phyloP scores from a whole-genome alignment of 2,888 invertebrate species.

The Deilephila elpenor region DNA sequence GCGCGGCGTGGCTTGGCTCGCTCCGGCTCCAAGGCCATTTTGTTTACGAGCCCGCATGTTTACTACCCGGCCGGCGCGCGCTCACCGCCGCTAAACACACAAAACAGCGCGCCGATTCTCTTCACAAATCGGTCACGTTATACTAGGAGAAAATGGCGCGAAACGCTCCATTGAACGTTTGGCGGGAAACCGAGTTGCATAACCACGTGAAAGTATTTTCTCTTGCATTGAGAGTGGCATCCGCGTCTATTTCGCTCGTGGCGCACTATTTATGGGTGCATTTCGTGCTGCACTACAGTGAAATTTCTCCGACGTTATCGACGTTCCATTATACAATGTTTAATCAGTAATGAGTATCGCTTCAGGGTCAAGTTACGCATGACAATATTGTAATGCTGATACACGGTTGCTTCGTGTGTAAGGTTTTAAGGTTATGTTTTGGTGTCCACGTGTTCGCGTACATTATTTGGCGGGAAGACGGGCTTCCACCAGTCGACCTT shows the following conservation, averaged over 20 bases:
- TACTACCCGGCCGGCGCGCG: conserved; percentile 59
- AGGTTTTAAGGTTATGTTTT: conserved; percentile 45
- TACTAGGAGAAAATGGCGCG: conserved; percentile 72
- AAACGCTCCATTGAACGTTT: conserved; percentile 77
- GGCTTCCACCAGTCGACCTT: conserved; percentile 76
- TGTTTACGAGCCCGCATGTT: conserved; percentile 78
- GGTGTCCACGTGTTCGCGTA: conserved; percentile 56
- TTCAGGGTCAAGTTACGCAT: conserved; percentile 23
- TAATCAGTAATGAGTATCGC: not conserved
- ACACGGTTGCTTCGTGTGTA: conserved; percentile 18
- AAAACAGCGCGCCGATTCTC: conserved; percentile 46
- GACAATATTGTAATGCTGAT: conserved; percentile 25
- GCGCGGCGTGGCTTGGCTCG: conserved; percentile 59
- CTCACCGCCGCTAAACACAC: conserved; percentile 47
- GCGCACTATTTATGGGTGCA: conserved; percentile 7
- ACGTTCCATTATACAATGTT: not conserved
- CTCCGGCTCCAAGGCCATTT: conserved; percentile 76
- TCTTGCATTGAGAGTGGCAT: conserved; percentile 38
- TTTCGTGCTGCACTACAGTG: conserved; percentile 17
- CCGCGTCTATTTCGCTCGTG: conserved; percentile 24
- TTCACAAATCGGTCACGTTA: conserved; percentile 61
- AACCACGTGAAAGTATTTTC: conserved; percentile 73
- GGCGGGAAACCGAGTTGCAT: conserved; percentile 76
- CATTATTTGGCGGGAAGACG: conserved; percentile 75
- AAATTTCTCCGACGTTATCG: conserved; percentile 5